These are phyloP conservation scores for Himalopsyche anomala DNA, from an alignment of 2,888 invertebrate species.

Conservation along the genomic window DNA sequence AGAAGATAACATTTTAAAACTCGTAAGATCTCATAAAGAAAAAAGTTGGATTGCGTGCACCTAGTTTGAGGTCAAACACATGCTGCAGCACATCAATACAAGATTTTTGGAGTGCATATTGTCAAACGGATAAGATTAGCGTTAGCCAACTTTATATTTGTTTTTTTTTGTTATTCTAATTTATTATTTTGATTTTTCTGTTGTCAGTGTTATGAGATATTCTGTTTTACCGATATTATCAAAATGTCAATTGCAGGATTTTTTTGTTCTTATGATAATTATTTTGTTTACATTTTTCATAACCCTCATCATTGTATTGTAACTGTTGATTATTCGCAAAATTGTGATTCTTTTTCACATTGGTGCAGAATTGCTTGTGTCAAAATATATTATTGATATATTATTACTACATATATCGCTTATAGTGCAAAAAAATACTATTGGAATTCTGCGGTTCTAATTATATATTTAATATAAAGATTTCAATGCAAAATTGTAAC, in stretches of 20 bases:
- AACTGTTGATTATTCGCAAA: conserved; percentile 32
- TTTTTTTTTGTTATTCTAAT: too few relatives aligned
- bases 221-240: conserved; percentile 3
- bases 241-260: neutral
- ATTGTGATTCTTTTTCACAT: conserved; percentile 49
- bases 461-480: conserved; percentile 39
- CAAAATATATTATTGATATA: conserved; percentile 44
- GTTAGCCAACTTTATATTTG: too few relatives aligned
- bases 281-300: too few relatives aligned
- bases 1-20: too few relatives aligned
- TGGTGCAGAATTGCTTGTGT: conserved; percentile 58
- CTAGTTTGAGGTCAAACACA: too few relatives aligned
- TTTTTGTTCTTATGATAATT: neutral
- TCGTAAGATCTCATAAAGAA: too few relatives aligned
- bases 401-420: conserved; percentile 35
- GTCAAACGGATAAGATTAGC: too few relatives aligned
- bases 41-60: too few relatives aligned
- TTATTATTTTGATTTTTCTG: neutral
- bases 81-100: too few relatives aligned
- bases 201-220: conserved; percentile 35
- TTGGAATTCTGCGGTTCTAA: conserved; percentile 40
- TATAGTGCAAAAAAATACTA: conserved; percentile 37
- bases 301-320: conserved; percentile 6
- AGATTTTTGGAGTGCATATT: too few relatives aligned
- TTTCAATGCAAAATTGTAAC: conserved; percentile 37